Evolutionary conservation across 92 coral and sea anemone genomes (phyloP).

Genomic region (Epizoanthus ramosus): DNA sequence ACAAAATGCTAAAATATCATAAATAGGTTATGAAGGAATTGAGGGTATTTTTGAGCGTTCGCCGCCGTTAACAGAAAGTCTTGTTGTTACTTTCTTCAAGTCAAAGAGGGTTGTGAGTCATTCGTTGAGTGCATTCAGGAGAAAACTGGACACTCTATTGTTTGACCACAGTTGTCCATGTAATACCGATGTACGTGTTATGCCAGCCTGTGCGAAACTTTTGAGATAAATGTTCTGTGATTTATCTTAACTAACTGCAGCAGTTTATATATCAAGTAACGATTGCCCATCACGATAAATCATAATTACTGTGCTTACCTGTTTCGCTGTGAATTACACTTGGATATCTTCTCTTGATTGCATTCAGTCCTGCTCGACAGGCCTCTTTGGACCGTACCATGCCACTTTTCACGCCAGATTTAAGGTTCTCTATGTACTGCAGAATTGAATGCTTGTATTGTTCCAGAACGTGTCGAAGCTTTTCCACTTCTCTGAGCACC

Average conservation of each 20-base stretch:
- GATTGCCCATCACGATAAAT: neutral
- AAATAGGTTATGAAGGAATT: too few species aligned
- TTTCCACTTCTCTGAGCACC: conserved; percentile 54
- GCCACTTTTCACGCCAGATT: conserved; percentile 79
- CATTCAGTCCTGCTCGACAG: conserved; percentile 76
- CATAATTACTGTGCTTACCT: conserved; percentile 37
- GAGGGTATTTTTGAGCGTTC: too few species aligned
- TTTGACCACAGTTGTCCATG: too few species aligned
- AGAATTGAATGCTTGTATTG: conserved; percentile 53
- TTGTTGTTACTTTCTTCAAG: too few species aligned
- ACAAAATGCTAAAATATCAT: too few species aligned
- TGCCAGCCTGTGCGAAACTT: too few species aligned
- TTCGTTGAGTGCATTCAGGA: too few species aligned
- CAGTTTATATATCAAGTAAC: neutral
- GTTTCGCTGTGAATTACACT: conserved; percentile 48
- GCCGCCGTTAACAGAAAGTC: too few species aligned
- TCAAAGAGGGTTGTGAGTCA: too few species aligned
- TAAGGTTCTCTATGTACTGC: conserved; percentile 81
- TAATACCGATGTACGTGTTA: too few species aligned
- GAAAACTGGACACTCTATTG: too few species aligned
- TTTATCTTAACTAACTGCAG: neutral
- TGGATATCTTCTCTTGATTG: conserved; percentile 57
- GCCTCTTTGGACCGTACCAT: conserved; percentile 87
- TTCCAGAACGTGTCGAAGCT: conserved; percentile 45
- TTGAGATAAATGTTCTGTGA: too few species aligned